Evolutionary conservation across 2,797 vertebrate genomes (phyloP).

Genomic region (Nannoperca obscura): DNA sequence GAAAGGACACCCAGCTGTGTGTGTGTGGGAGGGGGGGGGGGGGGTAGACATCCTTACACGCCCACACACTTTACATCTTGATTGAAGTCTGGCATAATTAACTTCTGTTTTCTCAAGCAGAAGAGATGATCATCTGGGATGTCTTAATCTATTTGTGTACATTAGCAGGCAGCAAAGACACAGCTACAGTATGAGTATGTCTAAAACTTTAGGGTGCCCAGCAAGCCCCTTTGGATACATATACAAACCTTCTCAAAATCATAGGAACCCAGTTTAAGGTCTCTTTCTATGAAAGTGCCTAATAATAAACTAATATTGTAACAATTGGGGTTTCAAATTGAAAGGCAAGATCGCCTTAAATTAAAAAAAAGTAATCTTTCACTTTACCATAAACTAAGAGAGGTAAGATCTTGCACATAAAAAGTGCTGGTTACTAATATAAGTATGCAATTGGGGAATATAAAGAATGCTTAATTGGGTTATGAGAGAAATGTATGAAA

Average conservation of each 20-base stretch:
- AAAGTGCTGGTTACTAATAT: background rate
- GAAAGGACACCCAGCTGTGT: constrained; percentile 32
- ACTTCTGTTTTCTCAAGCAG: constrained; percentile 4
- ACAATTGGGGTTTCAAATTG: background rate
- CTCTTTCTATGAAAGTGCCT: background rate
- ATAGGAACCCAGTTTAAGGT: background rate
- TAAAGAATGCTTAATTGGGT: background rate
- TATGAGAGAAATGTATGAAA: background rate
- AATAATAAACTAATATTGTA: background rate
- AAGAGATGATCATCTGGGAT: constrained; percentile 5
- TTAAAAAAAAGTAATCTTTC: background rate
- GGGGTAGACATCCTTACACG: background rate
- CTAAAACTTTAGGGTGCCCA: background rate
- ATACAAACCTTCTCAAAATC: background rate
- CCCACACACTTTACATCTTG: constrained; percentile 6
- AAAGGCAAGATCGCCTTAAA: background rate
- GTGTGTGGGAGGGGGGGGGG: constrained; percentile 10
- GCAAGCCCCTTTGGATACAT: background rate
- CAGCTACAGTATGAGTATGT: background rate
- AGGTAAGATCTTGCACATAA: background rate
- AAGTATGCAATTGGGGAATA: background rate
- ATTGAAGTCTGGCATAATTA: constrained; percentile 28
- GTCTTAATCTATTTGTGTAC: constrained; percentile 1
- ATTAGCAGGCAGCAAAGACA: background rate
- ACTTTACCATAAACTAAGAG: background rate